These are phyloP conservation scores for Pyrocoelia pectoralis DNA, from an alignment of 2,888 invertebrate species.

Conservation along the genomic window DNA sequence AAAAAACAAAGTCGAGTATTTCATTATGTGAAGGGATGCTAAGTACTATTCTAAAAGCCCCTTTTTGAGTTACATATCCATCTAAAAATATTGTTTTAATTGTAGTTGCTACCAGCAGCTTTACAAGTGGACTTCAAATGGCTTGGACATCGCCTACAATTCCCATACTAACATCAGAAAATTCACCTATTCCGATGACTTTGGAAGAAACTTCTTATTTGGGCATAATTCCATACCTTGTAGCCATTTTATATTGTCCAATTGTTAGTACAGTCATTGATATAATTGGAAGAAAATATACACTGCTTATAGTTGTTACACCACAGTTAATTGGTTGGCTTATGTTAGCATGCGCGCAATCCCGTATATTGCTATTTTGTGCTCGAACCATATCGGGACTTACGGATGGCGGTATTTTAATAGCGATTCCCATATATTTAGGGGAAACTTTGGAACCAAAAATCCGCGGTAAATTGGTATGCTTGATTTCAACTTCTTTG, in stretches of 20 bases:
- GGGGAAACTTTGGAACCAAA: conserved; percentile 50
- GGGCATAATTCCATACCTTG: conserved; percentile 48
- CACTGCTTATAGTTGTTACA: conserved; percentile 44
- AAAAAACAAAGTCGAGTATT: too few relatives aligned
- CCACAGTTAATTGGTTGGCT: conserved; percentile 47
- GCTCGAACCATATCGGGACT: conserved; percentile 47
- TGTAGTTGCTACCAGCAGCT: too few relatives aligned
- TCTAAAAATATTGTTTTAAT: too few relatives aligned
- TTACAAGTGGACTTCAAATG: conserved; percentile 41
- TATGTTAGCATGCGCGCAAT: conserved; percentile 43
- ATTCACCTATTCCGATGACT: conserved; percentile 45
- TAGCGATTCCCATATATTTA: conserved; percentile 48
- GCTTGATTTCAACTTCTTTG: conserved; percentile 43
- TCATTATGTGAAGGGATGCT: too few relatives aligned
- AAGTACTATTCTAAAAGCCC: too few relatives aligned
- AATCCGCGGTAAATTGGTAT: conserved; percentile 50
- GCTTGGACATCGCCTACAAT: conserved; percentile 54
- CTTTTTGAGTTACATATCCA: too few relatives aligned
- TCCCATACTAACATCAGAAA: conserved; percentile 47
- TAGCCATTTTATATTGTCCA: conserved; percentile 44
- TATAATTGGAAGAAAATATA: conserved; percentile 48
- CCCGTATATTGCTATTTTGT: conserved; percentile 47
- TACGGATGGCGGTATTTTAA: conserved; percentile 45
- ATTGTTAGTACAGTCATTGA: conserved; percentile 47
- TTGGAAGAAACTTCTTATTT: conserved; percentile 52